Conservation (phyloP, 2,113 vertebrate genomes). For the Herpailurus yagouaroundi region DNA sequence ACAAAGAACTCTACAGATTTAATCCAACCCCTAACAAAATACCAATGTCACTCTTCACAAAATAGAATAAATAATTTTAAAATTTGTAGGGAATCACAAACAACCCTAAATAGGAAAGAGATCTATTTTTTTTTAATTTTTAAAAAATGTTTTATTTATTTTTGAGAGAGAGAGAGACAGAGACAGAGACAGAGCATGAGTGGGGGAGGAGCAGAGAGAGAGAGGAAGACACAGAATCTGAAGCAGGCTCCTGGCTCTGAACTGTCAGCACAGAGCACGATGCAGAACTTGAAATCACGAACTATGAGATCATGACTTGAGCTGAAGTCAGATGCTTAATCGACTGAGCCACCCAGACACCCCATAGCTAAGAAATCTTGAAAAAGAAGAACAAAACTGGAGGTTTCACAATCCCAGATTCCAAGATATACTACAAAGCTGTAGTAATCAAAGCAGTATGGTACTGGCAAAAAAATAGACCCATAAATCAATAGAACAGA, state of each 20-base stretch:
- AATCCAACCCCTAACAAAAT: background rate
- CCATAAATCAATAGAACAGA: background rate
- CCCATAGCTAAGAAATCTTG: background rate
- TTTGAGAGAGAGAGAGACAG: too few species aligned
- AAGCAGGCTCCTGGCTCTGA: too few species aligned
- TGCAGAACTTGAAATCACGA: too few species aligned
- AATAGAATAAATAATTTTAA: background rate
- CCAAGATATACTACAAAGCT: background rate
- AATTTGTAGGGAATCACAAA: background rate
- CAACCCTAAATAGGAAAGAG: background rate
- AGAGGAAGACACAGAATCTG: too few species aligned
- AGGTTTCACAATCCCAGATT: background rate
- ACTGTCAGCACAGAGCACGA: too few species aligned
- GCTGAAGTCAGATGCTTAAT: too few species aligned
- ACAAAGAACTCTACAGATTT: background rate
- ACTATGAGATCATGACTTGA: too few species aligned
- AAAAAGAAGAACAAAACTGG: background rate
- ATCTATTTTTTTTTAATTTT: too few species aligned
- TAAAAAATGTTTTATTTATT: too few species aligned
- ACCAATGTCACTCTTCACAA: background rate
- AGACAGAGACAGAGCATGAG: too few species aligned
- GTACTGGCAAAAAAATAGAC: background rate
- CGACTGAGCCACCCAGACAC: too few species aligned
- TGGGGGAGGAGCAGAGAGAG: too few species aligned
- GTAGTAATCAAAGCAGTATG: background rate